Evolutionary conservation across 2,797 vertebrate species (phyloP).

Genomic region (Zalophus californianus): DNA sequence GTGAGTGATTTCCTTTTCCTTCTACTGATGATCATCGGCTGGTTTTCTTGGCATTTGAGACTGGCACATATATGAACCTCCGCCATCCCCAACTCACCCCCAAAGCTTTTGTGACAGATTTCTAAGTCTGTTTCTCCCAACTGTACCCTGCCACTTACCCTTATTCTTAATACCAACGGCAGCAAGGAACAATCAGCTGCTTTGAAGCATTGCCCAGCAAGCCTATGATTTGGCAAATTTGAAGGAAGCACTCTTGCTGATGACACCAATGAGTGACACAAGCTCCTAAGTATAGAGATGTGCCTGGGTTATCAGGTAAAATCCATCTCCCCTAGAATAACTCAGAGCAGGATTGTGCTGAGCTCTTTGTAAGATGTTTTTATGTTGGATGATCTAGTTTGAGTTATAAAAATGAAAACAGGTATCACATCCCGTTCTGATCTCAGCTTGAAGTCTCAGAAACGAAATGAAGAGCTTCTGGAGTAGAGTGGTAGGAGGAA

Average conservation of each 20-base stretch:
- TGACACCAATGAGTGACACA: not conserved
- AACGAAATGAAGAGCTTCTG: not conserved
- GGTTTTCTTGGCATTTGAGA: not conserved
- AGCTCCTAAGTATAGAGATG: not conserved
- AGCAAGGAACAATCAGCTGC: not conserved
- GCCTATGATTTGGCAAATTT: conserved; percentile 45
- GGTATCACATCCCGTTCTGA: conserved; percentile 6
- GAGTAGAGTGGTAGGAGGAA: not conserved
- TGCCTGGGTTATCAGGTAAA: not conserved
- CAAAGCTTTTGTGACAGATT: conserved; percentile 19
- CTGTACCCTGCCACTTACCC: not conserved
- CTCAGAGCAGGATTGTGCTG: not conserved
- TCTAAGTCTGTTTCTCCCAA: not conserved
- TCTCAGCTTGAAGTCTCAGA: not conserved
- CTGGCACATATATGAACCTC: not conserved
- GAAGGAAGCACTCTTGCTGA: conserved; percentile 21
- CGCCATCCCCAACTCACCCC: not conserved
- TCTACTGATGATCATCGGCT: not conserved
- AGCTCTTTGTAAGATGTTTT: conserved; percentile 48
- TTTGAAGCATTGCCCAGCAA: conserved; percentile 23
- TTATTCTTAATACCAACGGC: not conserved
- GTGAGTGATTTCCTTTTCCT: not conserved
- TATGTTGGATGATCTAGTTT: conserved; percentile 2
- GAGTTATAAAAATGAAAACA: conserved; percentile 48
- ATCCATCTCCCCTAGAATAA: not conserved